Evolutionary conservation across 2,888 invertebrate genomes (phyloP), one percentile per base, ranked within the genome.

Genomic region (Lochmaea crataegi): DNA sequence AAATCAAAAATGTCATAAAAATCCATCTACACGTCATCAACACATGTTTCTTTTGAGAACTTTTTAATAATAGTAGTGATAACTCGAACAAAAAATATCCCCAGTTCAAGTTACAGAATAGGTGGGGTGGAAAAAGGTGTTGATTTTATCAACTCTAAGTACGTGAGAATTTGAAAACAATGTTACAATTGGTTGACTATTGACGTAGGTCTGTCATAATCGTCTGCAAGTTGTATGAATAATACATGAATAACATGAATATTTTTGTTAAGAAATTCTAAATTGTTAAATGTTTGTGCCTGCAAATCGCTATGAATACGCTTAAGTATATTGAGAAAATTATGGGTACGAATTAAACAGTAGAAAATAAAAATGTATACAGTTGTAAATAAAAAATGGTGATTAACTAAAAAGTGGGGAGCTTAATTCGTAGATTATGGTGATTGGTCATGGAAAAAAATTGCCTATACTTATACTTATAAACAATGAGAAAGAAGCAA

Each of bases 11-110:
- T 42, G 73, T 61, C 71, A 64, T 18, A 61, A 68, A 64, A 71
- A 73, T 71, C 71, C 71, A 71, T 75, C 73, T 73, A 69, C 75
- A 75, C 73, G 65, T 75, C 75, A 68, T 71, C 73, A 68, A 73
- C 75, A 71, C 66, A 73, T 75, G 75, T 75, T 63, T 71, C 75
- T 71, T 68, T 75, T 65, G 68, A 73, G 68, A 71, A 56, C 45
- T 61, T 56, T 51, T 61, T 63, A 63, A 63, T 63, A 41, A 63
- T 63, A 18, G 22, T 38, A 16, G n/a, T 61, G 18, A 41, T 26
- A 22, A 65, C 51, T 22, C 65, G 32, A 22, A 53, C 51, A 53
- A 61, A 61, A 41, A 58, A 58, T 32, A 32, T n/a, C 51, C 51
- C 51, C 16, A 53, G 51, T 53, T 48, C n/a, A 45, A 65, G 65